Conservation (phyloP, 2,113 vertebrate species). For the Papio anubis region DNA sequence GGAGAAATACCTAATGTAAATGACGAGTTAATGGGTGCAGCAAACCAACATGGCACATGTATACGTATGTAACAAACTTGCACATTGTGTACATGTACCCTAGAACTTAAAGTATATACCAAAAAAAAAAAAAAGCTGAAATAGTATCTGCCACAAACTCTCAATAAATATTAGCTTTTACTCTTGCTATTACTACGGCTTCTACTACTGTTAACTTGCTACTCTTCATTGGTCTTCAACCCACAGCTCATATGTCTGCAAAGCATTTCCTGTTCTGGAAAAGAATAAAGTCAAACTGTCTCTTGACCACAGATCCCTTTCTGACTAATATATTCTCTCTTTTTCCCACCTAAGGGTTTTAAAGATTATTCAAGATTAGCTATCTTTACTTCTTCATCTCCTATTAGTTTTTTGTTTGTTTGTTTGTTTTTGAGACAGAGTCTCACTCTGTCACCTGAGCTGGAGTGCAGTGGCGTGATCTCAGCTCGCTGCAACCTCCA, state of each 20-base stretch:
- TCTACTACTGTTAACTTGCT: neutral
- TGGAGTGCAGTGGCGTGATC: too few relatives aligned
- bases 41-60: too few relatives aligned
- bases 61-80: too few relatives aligned
- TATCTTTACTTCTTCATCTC: neutral
- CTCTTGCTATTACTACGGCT: neutral
- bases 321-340: neutral
- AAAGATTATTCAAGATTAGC: neutral
- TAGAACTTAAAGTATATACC: too few relatives aligned
- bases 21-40: too few relatives aligned
- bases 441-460: too few relatives aligned
- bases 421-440: too few relatives aligned
- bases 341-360: neutral
- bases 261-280: slow-evolving; percentile 37
- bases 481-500: too few relatives aligned
- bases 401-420: neutral
- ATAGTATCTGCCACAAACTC: neutral
- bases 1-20: too few relatives aligned
- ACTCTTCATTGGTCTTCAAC: neutral
- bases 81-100: too few relatives aligned
- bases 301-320: neutral
- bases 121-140: neutral
- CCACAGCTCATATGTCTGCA: neutral
- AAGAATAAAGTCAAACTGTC: neutral
- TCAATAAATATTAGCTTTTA: neutral